Evolutionary conservation across 2,888 invertebrate species (phyloP).

Genomic region (Buathra laborator): DNA sequence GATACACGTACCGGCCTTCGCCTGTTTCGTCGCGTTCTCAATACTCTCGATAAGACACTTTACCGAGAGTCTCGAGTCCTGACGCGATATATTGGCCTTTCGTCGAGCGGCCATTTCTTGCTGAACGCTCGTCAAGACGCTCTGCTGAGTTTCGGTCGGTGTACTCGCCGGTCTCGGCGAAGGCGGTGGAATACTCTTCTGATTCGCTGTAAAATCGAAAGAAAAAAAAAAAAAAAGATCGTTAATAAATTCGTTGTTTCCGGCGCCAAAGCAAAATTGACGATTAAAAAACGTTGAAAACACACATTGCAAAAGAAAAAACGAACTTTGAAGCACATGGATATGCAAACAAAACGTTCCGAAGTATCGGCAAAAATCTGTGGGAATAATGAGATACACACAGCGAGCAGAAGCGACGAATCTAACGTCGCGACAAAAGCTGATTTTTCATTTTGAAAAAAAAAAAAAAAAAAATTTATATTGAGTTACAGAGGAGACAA

Average conservation of each 20-base stretch:
- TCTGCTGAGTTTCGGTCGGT: constrained; percentile 86
- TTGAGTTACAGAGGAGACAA: constrained; percentile 27
- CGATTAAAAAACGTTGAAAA: neutral
- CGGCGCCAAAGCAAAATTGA: neutral
- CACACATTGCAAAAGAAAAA: constrained; percentile 45
- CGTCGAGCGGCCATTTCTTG: constrained; percentile 87
- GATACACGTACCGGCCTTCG: constrained; percentile 86
- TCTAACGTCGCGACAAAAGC: constrained; percentile 24
- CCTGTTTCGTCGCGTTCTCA: constrained; percentile 93
- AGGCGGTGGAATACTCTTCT: constrained; percentile 80
- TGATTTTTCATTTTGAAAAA: constrained; percentile 2
- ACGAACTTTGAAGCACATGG: constrained; percentile 43
- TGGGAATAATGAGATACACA: neutral
- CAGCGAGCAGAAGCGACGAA: neutral
- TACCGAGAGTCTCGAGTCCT: constrained; percentile 94
- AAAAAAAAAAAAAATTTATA: constrained; percentile 11
- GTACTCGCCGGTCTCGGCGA: constrained; percentile 82
- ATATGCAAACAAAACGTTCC: neutral
- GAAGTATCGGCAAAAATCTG: neutral
- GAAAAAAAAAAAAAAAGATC: neutral
- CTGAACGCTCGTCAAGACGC: constrained; percentile 86
- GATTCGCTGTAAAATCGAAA: constrained; percentile 79
- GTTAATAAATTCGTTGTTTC: neutral
- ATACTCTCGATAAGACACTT: constrained; percentile 96
- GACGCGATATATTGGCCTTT: constrained; percentile 86